Evolutionary conservation across 2,113 vertebrate species (phyloP).

Genomic region (Nothoprocta pentlandii): DNA sequence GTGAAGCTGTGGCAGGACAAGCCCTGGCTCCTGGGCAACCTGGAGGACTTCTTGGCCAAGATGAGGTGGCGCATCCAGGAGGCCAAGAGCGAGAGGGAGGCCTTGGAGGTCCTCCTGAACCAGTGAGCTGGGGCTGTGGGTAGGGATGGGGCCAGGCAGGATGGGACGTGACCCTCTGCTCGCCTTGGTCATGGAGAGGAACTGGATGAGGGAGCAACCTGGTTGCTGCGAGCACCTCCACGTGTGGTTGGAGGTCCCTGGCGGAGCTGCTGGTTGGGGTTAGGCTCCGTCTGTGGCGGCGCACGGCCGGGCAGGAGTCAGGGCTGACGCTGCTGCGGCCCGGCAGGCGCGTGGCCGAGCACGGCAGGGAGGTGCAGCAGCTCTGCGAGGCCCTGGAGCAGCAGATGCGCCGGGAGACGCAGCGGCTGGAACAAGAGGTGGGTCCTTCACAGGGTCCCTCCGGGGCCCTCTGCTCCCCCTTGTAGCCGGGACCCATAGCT

Average conservation of each 20-base stretch:
- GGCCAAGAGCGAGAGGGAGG: conserved; percentile 56
- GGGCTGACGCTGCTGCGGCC: background rate
- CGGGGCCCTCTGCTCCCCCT: background rate
- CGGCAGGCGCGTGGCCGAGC: conserved; percentile 72
- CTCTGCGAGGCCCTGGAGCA: conserved; percentile 78
- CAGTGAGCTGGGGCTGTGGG: conserved; percentile 57
- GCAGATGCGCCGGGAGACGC: conserved; percentile 75
- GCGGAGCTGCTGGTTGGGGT: background rate
- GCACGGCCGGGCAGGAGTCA: background rate
- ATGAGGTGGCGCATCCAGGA: conserved; percentile 76
- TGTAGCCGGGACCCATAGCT: background rate
- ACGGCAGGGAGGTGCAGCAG: conserved; percentile 73
- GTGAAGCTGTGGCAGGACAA: conserved; percentile 75
- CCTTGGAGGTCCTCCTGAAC: conserved; percentile 72
- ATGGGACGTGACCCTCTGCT: background rate
- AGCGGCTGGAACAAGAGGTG: conserved; percentile 75
- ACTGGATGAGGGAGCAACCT: background rate
- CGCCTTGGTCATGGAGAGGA: accelerated
- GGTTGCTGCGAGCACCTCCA: background rate
- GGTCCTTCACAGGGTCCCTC: background rate
- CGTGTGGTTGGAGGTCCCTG: accelerated
- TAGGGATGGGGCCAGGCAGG: background rate
- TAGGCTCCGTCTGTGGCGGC: conserved; percentile 32
- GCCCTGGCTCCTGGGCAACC: conserved; percentile 73
- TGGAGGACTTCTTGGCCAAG: conserved; percentile 78